Evolutionary conservation across 1,140 invertebrate genomes (phyloP), one percentile per base, ranked within the genome.

Genomic region (Gonioctena quinquepunctata): DNA sequence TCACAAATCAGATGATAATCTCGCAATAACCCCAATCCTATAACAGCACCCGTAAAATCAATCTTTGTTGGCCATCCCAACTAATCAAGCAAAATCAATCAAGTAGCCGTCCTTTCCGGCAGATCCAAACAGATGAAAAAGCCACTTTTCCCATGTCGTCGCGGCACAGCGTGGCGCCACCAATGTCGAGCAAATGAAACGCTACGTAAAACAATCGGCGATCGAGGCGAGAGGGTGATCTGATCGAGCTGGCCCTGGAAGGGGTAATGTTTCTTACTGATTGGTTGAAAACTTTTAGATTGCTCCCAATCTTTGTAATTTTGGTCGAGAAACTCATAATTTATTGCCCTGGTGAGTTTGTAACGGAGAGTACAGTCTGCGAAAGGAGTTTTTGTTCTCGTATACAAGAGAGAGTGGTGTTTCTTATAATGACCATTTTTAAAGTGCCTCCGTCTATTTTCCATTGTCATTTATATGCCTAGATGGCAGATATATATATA

Each of bases 271-370:
- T 62, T 56, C 70, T 61, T 70, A 63, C 68, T 73, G 76, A 80
- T 80, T 80, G 79, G 79, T 73, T 76, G 77, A 79, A 78, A 80
- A 80, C 76, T 80, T 80, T 80, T 76, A 78, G 77, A 80, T 80
- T 78, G 76, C 72, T 78, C 74, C 77, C 77, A 77, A 78, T 79
- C 77, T 80, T 78, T 65, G 79, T 78, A 78, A 79, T 80, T 80
- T 80, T 79, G 79, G 78, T 79, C 76, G 76, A 74, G 78, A 76
- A 80, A 80, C 69, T 79, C 78, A 78, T 79, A 80, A 80, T 79
- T 80, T 80, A 80, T 80, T 79, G 76, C 77, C 69, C 49, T 61
- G 70, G 69, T 65, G 49, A 67, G 68, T 67, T 63, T 69, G 67
- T 72, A 63, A 72, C 68, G 26, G 63, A 22, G 61, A 60, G 74